These are phyloP conservation scores for Alligator sinensis DNA, from an alignment of 2,113 vertebrate genomes.

Conservation along the genomic window DNA sequence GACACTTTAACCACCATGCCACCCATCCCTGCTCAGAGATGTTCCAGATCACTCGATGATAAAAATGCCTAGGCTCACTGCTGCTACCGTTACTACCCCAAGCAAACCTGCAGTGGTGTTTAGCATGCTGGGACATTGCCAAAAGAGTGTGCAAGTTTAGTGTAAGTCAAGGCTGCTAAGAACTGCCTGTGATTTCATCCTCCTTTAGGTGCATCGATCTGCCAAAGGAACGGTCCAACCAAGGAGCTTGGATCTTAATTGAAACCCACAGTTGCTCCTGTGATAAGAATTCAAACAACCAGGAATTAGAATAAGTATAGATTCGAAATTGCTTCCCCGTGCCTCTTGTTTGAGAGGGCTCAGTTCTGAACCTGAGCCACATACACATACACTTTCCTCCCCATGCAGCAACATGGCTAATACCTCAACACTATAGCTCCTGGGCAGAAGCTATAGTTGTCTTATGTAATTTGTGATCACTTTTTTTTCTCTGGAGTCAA, in stretches of 20 bases:
- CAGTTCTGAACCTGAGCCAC: neutral
- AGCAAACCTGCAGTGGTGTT: neutral
- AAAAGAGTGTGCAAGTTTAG: neutral
- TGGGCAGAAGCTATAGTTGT: neutral
- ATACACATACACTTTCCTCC: neutral
- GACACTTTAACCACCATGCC: neutral
- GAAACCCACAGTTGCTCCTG: neutral
- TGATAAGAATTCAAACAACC: neutral
- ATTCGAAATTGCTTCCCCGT: rapidly evolving
- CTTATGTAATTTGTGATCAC: neutral
- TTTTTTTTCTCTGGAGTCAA: neutral
- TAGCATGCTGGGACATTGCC: neutral
- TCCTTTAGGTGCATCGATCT: neutral
- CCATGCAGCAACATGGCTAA: neutral
- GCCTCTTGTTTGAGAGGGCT: neutral
- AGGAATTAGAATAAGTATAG: too few relatives aligned
- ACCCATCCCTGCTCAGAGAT: neutral
- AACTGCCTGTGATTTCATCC: neutral
- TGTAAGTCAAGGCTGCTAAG: neutral
- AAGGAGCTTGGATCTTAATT: neutral
- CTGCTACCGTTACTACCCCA: neutral
- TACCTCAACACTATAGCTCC: neutral
- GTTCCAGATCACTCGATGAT: neutral
- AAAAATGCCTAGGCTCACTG: neutral
- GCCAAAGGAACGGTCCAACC: neutral